Evolutionary conservation across 2,797 vertebrate genomes (phyloP).

Genomic region (Yasuhikotakia modesta): DNA sequence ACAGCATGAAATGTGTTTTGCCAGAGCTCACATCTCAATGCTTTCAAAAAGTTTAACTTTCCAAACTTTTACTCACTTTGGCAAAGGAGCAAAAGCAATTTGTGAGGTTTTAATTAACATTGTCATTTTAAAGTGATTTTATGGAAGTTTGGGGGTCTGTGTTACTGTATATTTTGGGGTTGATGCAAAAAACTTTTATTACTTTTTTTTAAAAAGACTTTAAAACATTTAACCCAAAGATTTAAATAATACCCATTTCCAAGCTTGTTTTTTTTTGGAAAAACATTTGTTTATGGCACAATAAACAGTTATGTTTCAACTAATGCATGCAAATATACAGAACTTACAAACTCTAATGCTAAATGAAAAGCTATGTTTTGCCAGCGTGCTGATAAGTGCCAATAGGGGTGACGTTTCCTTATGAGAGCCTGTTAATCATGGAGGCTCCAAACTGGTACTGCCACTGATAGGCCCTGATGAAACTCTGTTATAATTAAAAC

Average conservation of each 20-base stretch:
- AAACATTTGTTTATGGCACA: neutral
- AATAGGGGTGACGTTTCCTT: neutral
- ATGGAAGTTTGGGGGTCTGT: no score
- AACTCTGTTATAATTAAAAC: conserved; percentile 70
- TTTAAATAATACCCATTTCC: no score
- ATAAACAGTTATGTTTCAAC: neutral
- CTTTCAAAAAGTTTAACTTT: conserved; percentile 15
- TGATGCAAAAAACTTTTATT: neutral
- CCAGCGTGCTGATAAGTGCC: neutral
- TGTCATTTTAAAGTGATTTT: no score
- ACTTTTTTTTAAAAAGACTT: no score
- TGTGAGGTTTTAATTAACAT: no score
- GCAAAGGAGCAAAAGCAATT: neutral
- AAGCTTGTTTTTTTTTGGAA: no score
- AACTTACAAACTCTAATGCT: neutral
- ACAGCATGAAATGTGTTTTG: conserved; percentile 36
- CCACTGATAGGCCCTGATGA: conserved; percentile 63
- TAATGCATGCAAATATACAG: neutral
- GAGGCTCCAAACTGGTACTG: conserved; percentile 9
- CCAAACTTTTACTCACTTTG: neutral
- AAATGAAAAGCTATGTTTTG: neutral
- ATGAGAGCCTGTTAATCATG: conserved; percentile 25
- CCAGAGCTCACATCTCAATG: neutral
- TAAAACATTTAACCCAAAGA: no score
- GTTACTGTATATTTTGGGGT: neutral